phyloP scores from a whole-genome alignment of 2,113 vertebrate genomes.

The Thalassarche chlororhynchos region DNA sequence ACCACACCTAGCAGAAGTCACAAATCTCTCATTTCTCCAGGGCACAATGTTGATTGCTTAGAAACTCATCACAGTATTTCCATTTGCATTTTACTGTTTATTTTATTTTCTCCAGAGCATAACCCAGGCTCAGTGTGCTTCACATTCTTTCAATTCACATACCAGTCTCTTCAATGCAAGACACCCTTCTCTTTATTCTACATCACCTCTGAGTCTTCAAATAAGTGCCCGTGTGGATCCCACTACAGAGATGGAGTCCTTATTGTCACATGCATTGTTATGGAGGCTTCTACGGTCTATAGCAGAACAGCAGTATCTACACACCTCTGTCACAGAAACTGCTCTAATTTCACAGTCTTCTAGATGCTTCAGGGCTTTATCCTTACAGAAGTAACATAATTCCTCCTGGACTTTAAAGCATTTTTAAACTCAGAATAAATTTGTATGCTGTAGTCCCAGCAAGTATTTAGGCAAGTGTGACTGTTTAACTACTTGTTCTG shows the following conservation, averaged over 20 bases:
- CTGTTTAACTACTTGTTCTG: background rate
- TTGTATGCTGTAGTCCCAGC: background rate
- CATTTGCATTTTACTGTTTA: background rate
- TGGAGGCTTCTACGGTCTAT: background rate
- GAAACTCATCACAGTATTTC: background rate
- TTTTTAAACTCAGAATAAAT: background rate
- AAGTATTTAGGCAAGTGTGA: background rate
- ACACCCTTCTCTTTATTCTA: background rate
- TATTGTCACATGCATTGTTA: background rate
- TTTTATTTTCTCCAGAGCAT: background rate
- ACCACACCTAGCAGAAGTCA: background rate
- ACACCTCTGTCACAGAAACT: background rate
- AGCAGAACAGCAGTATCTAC: background rate
- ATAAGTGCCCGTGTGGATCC: background rate
- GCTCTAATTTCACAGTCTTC: background rate
- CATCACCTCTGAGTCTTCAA: background rate
- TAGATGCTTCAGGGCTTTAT: background rate
- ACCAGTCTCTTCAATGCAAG: background rate
- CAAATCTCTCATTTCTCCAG: background rate
- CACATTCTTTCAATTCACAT: background rate
- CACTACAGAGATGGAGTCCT: background rate
- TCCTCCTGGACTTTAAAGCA: background rate
- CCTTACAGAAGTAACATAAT: background rate
- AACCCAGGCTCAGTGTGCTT: background rate
- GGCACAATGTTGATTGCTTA: background rate